Percentiles rank a stretch among this genome's conserved stretches.
These are phyloP conservation scores for Osmerus eperlanus DNA, from an alignment of 2,113 vertebrate genomes.

Conservation along the genomic window DNA sequence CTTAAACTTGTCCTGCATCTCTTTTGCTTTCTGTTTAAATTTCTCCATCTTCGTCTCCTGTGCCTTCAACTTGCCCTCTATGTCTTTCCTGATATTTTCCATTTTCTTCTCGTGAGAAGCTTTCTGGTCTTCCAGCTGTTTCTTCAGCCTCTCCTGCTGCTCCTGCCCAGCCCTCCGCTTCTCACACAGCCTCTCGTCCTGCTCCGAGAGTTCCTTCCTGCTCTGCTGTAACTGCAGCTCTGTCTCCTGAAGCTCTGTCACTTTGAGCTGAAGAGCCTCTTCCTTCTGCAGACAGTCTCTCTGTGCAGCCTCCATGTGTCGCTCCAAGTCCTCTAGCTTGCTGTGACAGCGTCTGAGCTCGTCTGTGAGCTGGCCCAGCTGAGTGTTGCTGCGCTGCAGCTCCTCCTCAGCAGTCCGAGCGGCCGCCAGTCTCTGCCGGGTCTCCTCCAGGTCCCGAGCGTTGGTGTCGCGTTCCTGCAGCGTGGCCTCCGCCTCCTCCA, in stretches of 20 bases:
- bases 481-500: conserved; percentile 67
- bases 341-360: conserved; percentile 69
- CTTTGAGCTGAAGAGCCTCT: conserved; percentile 57
- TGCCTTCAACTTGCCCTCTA: conserved; percentile 81
- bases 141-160: conserved; percentile 62
- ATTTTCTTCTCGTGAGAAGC: conserved; percentile 72
- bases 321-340: conserved; percentile 67
- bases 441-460: conserved; percentile 71
- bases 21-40: conserved; percentile 83
- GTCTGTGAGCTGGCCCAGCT: conserved; percentile 54
- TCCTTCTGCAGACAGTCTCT: conserved; percentile 69
- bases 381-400: conserved; percentile 61
- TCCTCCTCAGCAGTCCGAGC: conserved; percentile 70
- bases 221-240: conserved; percentile 65
- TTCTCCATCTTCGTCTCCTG: conserved; percentile 87
- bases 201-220: conserved; percentile 69
- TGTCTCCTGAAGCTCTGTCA: conserved; percentile 50
- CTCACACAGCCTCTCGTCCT: conserved; percentile 69
- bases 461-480: conserved; percentile 66
- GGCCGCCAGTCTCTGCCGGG: conserved; percentile 65
- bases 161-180: conserved; percentile 68
- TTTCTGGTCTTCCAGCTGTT: conserved; percentile 75
- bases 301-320: conserved; percentile 69
- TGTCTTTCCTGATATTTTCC: conserved; percentile 69
- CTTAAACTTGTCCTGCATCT: conserved; percentile 84